Evolutionary conservation across 53 echinoderm and acorn worm genomes (phyloP), one percentile per base, ranked within the genome.

Genomic region (Stichopus horrens): DNA sequence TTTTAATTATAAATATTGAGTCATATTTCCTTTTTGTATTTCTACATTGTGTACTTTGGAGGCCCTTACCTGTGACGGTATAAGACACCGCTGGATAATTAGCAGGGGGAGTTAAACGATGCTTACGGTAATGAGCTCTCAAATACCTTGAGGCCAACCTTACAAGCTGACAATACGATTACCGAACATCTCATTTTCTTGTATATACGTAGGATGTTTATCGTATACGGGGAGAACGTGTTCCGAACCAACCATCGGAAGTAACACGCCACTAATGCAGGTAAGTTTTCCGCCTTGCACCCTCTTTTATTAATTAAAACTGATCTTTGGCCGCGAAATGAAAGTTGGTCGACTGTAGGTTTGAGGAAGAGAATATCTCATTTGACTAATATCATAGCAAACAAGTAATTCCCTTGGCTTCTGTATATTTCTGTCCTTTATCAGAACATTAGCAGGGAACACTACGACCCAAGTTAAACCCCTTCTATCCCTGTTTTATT

Each of bases 231-330:
- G 56, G 22, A 58, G 81, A 81, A 81, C 81, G 81, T 81, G 81
- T 56, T 58, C 81, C 58, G 81, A 56, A 6, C 20, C 57, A 81
- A 19, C 57, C 81, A 81, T 81, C 53, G 81, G 81, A 81, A 81
- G 81, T 81, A 81, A 81, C 81, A 52, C 81, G 81, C 21, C 81
- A 57, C 81, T 81, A 81, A 81, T 81, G 81, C 81, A 18, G 81
- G 81, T 81, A 56, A 22, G 81, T 81, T 81, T 81, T 81, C 81
- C 81, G 81, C 81, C 81, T 81, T 81, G 81, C 81, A 81, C 81
- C 81, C 81, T 81, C 58, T 81, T 54, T 57, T 56, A 81, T 81
- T 81, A 81, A 81, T 81, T 81, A 81, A 81, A 81, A 58, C 58
- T 58, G 81, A 81, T 56, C 21, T 81, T 51, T 57, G 55, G 81